Conservation (phyloP, 1,140 invertebrate genomes). For the Cephus cinctus region DNA sequence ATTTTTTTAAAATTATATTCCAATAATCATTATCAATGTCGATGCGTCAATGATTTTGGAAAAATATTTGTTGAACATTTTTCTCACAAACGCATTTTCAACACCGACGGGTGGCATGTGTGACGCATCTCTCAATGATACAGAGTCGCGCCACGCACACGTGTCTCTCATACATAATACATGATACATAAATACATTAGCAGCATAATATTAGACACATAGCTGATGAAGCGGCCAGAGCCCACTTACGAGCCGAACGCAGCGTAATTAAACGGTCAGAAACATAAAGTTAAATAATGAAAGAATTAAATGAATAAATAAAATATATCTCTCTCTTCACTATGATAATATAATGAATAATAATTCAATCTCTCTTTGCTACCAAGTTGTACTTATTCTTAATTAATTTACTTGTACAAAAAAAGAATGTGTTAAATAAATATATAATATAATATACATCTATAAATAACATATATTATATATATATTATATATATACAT, state of each 20-base stretch:
- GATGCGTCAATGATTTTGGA: no score
- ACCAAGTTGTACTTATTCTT: conserved; percentile 59
- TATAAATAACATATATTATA: conserved; percentile 37
- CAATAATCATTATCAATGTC: no score
- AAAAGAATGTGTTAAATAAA: conserved; percentile 53
- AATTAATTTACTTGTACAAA: conserved; percentile 59
- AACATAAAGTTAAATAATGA: conserved; percentile 41
- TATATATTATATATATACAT: conserved; percentile 27
- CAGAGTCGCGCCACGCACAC: no score
- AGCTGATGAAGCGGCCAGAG: no score
- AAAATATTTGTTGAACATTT: no score
- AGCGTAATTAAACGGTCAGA: conserved; percentile 35
- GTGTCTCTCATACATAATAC: no score
- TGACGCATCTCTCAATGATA: no score
- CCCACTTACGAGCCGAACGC: neutral
- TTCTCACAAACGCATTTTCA: no score
- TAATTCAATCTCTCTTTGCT: conserved; percentile 59
- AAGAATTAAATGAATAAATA: conserved; percentile 44
- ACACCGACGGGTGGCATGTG: no score
- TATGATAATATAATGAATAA: conserved; percentile 52
- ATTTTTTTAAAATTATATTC: no score
- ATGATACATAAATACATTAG: no score
- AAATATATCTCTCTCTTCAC: conserved; percentile 49
- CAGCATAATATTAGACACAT: no score
- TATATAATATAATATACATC: conserved; percentile 49